phyloP scores from a whole-genome alignment of 2,113 vertebrate species.

The Chionodraco myersi region DNA sequence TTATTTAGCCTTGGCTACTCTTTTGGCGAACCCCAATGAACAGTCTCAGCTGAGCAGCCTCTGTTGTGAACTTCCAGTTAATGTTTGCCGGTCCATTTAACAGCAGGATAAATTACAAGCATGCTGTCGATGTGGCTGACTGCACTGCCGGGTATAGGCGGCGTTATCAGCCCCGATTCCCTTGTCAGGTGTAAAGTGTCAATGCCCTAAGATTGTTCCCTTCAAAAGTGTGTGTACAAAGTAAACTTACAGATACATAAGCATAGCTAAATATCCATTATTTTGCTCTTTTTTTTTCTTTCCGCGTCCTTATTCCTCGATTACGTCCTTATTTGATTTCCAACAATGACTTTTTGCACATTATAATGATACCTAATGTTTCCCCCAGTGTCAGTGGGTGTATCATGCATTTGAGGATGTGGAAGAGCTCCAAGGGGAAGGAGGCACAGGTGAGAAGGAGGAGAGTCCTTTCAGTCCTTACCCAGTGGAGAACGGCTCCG shows the following conservation, averaged over 20 bases:
- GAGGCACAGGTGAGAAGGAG: slow-evolving; percentile 51
- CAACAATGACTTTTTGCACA: neutral
- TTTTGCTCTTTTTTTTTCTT: neutral
- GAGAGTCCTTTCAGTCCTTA: slow-evolving; percentile 67
- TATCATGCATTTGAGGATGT: slow-evolving; percentile 93
- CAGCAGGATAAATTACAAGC: slow-evolving; percentile 33
- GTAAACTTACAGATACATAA: neutral
- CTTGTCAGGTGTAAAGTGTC: slow-evolving; percentile 20
- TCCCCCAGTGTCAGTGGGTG: slow-evolving; percentile 88
- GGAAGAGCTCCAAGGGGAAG: slow-evolving; percentile 82
- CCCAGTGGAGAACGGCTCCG: slow-evolving; percentile 77
- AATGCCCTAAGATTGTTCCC: neutral
- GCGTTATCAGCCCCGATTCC: slow-evolving; percentile 12
- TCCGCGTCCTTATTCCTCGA: neutral
- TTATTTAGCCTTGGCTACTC: slow-evolving; percentile 15
- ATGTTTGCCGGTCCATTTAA: slow-evolving; percentile 48
- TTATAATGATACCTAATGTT: neutral
- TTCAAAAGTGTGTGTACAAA: neutral
- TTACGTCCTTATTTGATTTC: neutral
- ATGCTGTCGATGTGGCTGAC: slow-evolving; percentile 46
- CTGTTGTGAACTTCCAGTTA: slow-evolving; percentile 31
- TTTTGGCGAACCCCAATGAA: slow-evolving; percentile 19
- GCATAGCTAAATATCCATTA: neutral
- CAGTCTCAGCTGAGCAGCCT: slow-evolving; percentile 23
- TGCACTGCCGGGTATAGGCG: slow-evolving; percentile 1